Evolutionary conservation across 2,888 invertebrate species (phyloP).

Genomic region (Scrobipalpa atriplicella): DNA sequence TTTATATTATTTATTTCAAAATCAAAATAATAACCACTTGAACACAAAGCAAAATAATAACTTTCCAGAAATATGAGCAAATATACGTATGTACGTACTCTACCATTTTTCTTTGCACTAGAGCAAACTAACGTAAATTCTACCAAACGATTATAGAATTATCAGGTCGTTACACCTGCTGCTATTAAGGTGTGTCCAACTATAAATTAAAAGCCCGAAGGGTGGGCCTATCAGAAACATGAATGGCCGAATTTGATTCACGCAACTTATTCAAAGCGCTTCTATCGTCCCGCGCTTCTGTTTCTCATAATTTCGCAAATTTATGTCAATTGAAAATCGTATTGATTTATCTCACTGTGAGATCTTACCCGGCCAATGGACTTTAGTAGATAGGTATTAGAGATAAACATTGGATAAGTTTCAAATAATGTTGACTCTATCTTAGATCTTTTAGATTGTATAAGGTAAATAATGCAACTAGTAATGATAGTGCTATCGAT

Average conservation of each 20-base stretch:
- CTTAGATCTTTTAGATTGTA: no score
- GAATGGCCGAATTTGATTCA: constrained; percentile 6
- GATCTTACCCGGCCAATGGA: neutral
- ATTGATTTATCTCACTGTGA: neutral
- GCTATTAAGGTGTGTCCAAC: constrained; percentile 6
- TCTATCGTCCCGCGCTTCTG: neutral
- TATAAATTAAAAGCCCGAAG: constrained; percentile 1
- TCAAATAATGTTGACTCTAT: neutral
- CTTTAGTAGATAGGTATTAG: neutral
- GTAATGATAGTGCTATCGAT: no score
- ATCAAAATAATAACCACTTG: no score
- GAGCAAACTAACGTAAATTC: no score
- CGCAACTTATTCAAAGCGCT: neutral
- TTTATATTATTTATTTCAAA: no score
- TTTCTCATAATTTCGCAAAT: neutral
- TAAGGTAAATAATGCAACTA: no score
- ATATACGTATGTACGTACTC: no score
- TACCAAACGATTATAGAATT: neutral
- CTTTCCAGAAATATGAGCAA: no score
- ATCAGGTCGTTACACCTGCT: neutral
- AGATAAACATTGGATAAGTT: neutral
- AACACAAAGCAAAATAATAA: no score
- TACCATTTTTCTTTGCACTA: no score
- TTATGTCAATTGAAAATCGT: constrained; percentile 1
- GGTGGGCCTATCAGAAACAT: constrained; percentile 9